Percentiles rank a stretch among this genome's conserved stretches.
Conservation (phyloP, 2,888 invertebrate species). For the Nomada ruficornis region DNA sequence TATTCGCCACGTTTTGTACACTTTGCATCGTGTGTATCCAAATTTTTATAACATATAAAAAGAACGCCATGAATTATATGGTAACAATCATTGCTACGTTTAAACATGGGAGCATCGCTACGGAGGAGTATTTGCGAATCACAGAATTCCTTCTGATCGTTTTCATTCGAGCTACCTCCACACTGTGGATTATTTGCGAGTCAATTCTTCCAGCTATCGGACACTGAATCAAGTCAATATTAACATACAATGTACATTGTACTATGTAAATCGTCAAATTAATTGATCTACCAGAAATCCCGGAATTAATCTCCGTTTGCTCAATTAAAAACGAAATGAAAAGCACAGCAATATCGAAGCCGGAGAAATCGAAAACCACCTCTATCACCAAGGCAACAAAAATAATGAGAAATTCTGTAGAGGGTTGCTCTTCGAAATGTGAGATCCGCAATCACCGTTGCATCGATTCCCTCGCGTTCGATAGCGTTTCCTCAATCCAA, state of each 20-base stretch:
- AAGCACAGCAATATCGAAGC: background rate
- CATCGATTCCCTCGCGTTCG: slow-evolving; percentile 40
- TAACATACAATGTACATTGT: background rate
- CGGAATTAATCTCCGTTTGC: too few relatives aligned
- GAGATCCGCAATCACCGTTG: slow-evolving; percentile 20
- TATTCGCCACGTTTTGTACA: background rate
- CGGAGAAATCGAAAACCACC: background rate
- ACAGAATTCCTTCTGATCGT: too few relatives aligned
- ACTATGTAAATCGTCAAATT: background rate
- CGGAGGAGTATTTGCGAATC: background rate
- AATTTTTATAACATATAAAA: too few relatives aligned
- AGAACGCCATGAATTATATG: too few relatives aligned
- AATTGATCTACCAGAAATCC: too few relatives aligned
- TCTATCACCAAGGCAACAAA: background rate
- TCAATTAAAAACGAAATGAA: background rate
- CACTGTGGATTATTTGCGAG: background rate
- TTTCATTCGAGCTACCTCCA: too few relatives aligned
- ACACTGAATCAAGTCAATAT: background rate
- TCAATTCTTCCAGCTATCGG: background rate
- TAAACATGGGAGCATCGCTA: background rate
- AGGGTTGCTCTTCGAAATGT: slow-evolving; percentile 31
- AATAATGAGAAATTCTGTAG: background rate
- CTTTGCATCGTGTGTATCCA: background rate
- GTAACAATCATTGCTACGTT: background rate
- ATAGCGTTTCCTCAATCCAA: slow-evolving; percentile 40